These are phyloP conservation scores for Creontiades dilutus DNA, from an alignment of 2,888 invertebrate genomes.

Conservation along the genomic window DNA sequence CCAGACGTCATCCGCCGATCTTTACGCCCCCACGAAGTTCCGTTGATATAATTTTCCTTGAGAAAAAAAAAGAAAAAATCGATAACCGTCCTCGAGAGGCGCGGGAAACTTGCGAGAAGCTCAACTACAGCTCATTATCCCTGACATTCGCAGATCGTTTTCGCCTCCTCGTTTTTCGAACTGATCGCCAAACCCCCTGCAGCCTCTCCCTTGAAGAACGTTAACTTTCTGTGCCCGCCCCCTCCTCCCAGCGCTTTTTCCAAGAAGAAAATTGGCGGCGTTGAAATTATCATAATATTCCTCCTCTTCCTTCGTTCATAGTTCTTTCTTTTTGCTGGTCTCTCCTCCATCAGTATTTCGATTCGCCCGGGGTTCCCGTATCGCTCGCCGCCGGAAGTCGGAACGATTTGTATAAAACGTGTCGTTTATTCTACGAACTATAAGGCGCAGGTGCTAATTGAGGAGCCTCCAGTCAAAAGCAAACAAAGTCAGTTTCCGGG, in stretches of 20 bases:
- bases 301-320: neutral
- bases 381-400: no score
- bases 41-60: neutral
- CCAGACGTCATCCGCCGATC: no score
- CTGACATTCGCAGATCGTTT: constrained; percentile 25
- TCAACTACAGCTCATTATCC: constrained; percentile 25
- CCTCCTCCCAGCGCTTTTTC: neutral
- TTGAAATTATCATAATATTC: constrained; percentile 4
- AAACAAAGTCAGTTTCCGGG: no score
- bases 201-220: neutral
- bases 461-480: no score
- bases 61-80: no score
- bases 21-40: neutral
- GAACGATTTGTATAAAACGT: no score
- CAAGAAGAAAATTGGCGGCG: constrained; percentile 14
- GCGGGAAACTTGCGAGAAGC: neutral
- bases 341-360: no score
- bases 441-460: no score
- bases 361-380: no score
- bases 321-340: no score
- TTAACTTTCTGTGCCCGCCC: neutral
- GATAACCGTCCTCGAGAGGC: neutral
- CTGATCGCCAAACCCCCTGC: neutral
- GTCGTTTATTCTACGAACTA: no score
- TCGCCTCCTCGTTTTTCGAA: constrained; percentile 20